Base-by-base conservation (phyloP, 2,113 vertebrate species). In the Ceuthmochares aereus region DNA sequence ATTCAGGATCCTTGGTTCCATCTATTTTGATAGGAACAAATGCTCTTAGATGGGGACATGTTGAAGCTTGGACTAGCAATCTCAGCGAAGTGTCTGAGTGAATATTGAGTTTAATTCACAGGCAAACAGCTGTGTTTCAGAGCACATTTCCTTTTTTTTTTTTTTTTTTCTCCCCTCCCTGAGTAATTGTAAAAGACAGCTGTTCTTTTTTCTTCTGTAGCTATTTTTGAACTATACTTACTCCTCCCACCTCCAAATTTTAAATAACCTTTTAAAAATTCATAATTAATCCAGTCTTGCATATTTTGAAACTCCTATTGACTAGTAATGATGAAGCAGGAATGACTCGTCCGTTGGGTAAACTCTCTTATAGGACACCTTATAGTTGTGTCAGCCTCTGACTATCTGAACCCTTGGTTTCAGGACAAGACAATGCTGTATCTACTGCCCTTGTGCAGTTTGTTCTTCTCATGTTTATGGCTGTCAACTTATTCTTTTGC, bases 81-180 rank as follows among this genome's bases (percentile, higher is more conserved):
- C 30, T 54, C 26, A 60, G 56, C 20, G 32, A 23, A 75, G 30
- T 30, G 25, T 64, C 40, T 59, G 45, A 32, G 34, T 55, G 22
- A 81, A 59, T 47, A 18, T 42, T 45, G 60, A 75, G 18, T 72
- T 92, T 60, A 70, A 68, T 75, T 73, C 80, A 43, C 47, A 78
- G 40, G 55, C 56, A 47, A 87, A 54, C 66, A 96, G 89, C 87
- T 84, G 56, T 68, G 78, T 66, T 90, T 55, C 56, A 72, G 34
- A 76, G 60, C 59, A 32, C 32, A 66, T n/a, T 52, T 62, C 45
- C 32, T 12, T 23, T 10, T 60, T 91, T 52, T 54, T 36, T n/a
- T 80, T 59, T 51, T 45, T 59, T n/a, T n/a, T n/a, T n/a, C n/a
- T n/a, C n/a, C n/a, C 37, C 37, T 73, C 62, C 42, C 17, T 30